These are phyloP conservation scores for Copidosoma floridanum DNA, from an alignment of 1,140 invertebrate genomes.

Conservation along the genomic window DNA sequence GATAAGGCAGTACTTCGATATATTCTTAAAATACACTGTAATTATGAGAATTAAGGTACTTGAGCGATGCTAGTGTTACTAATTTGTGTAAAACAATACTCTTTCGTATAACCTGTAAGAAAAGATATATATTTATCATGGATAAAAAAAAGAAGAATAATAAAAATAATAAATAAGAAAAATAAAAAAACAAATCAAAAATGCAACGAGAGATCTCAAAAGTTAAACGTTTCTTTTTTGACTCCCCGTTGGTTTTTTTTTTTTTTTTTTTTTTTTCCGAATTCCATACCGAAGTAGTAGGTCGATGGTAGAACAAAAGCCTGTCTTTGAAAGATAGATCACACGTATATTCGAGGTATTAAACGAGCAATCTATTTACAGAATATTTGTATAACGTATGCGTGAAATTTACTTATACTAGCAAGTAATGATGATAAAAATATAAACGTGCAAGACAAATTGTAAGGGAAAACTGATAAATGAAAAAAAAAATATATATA, in stretches of 20 bases:
- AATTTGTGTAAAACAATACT: slow-evolving; percentile 16
- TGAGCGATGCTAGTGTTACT: neutral
- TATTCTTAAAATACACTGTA: neutral
- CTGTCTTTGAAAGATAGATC: slow-evolving; percentile 28
- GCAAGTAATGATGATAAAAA: neutral
- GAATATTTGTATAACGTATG: slow-evolving; percentile 36
- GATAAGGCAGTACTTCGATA: slow-evolving; percentile 2
- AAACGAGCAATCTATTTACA: slow-evolving; percentile 47
- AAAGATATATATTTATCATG: too few relatives aligned
- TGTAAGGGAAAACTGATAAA: slow-evolving; percentile 14
- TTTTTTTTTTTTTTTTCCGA: neutral
- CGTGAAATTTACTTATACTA: slow-evolving; percentile 33
- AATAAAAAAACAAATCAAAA: slow-evolving; percentile 13
- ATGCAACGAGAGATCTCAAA: slow-evolving; percentile 38
- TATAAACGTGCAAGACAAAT: neutral
- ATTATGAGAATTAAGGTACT: neutral
- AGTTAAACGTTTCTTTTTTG: slow-evolving; percentile 29
- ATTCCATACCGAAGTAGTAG: slow-evolving; percentile 1
- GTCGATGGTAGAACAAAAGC: slow-evolving; percentile 18
- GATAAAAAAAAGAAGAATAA: too few relatives aligned
- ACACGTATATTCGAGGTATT: slow-evolving; percentile 39
- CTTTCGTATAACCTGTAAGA: slow-evolving; percentile 7
- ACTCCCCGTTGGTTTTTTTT: slow-evolving; percentile 6
- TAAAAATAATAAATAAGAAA: neutral
- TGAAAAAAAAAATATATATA: slow-evolving; percentile 27